These are phyloP conservation scores for Stictocephala bisonia DNA, from an alignment of 2,888 invertebrate species.

Conservation along the genomic window DNA sequence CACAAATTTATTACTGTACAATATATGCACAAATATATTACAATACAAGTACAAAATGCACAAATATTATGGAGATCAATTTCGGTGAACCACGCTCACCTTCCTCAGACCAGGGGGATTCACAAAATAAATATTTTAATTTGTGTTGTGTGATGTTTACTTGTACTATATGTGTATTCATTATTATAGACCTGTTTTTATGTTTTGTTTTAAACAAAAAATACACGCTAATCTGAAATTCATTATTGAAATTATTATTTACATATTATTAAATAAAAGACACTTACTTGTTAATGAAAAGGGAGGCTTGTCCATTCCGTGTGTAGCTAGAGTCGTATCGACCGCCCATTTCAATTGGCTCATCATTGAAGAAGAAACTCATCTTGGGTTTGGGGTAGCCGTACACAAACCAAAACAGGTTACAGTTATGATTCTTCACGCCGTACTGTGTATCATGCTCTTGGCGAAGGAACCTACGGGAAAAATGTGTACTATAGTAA, in stretches of 20 bases:
- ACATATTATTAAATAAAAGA: too few relatives aligned
- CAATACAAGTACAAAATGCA: too few relatives aligned
- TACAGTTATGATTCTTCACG: slow-evolving; percentile 90
- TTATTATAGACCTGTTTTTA: slow-evolving; percentile 13
- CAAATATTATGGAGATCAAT: too few relatives aligned
- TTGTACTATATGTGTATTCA: too few relatives aligned
- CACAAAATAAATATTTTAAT: too few relatives aligned
- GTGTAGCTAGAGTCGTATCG: slow-evolving; percentile 89
- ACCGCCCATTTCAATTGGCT: slow-evolving; percentile 83
- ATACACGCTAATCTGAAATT: too few relatives aligned
- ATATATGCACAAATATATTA: too few relatives aligned
- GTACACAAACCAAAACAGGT: slow-evolving; percentile 93
- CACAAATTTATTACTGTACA: too few relatives aligned
- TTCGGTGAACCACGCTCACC: too few relatives aligned
- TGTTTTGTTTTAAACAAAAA: neutral
- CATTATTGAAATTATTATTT: too few relatives aligned
- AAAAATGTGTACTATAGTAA: slow-evolving; percentile 7
- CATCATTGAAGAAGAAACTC: slow-evolving; percentile 88
- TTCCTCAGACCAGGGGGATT: too few relatives aligned
- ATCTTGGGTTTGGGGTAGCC: slow-evolving; percentile 97
- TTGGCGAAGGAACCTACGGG: slow-evolving; percentile 80
- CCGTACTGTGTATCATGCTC: slow-evolving; percentile 91
- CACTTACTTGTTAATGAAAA: slow-evolving; percentile 85
- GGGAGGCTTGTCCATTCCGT: slow-evolving; percentile 88
- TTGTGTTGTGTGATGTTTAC: too few relatives aligned